Conservation (phyloP, 2,888 invertebrate species). For the Ectemnius continuus region DNA sequence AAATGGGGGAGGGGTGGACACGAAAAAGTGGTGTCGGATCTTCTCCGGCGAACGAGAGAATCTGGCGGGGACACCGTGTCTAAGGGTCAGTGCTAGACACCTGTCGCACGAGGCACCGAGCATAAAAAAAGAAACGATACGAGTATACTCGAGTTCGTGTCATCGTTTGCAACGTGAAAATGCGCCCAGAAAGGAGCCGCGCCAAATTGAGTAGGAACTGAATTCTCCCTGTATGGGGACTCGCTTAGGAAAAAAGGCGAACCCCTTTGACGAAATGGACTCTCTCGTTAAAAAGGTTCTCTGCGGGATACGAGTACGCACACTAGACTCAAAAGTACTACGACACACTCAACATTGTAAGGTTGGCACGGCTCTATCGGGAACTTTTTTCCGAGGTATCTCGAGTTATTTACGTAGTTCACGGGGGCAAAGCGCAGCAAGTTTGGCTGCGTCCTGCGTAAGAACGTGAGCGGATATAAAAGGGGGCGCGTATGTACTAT, state of each 20-base stretch:
- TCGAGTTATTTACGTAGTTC: conserved; percentile 16
- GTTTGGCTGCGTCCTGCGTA: not conserved
- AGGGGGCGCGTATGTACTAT: not conserved
- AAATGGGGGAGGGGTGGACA: conserved; percentile 29
- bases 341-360: too few species aligned
- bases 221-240: too few species aligned
- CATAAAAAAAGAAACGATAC: conserved; percentile 11
- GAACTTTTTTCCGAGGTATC: not conserved
- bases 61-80: conserved; percentile 55
- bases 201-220: conserved; percentile 12
- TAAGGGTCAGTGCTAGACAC: conserved; percentile 65
- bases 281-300: too few species aligned
- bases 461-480: not conserved
- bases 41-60: conserved; percentile 14
- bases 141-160: conserved; percentile 11
- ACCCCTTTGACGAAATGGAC: too few species aligned
- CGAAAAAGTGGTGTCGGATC: conserved; percentile 3
- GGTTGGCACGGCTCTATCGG: conserved; percentile 4
- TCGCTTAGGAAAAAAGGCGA: too few species aligned
- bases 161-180: conserved; percentile 18
- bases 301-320: too few species aligned
- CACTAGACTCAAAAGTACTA: too few species aligned
- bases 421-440: not conserved
- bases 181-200: conserved; percentile 9
- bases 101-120: conserved; percentile 28